Base-by-base conservation (phyloP, 2,888 invertebrate species). In the Rhagophthalmus giganteus region DNA sequence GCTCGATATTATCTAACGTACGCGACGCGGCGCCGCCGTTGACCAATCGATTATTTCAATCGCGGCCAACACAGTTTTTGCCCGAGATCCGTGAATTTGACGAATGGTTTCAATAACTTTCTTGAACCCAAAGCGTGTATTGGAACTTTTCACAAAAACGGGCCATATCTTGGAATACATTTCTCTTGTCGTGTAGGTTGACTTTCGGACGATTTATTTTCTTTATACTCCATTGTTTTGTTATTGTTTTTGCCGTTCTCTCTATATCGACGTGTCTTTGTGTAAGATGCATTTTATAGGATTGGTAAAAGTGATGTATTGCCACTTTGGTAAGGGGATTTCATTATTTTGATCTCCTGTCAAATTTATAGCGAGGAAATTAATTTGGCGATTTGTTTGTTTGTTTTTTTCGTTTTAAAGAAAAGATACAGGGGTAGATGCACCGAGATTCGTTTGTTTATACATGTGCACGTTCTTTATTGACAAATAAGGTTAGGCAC, bases 51-150 rank as follows among this genome's bases (percentile, higher is more conserved):
- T 66, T 67, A 63, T 61, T 60, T 64, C 61, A 60, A 62, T 64
- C 61, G 61, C 59, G 58, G 50, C 59, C 60, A 48, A 56, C 55
- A 45, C 57, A 57, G 59, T 67, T 68, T 64, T 63, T 60, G 57
- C 46, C n/a, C 50, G 47, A 54, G 52, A 61, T 61, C 60, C 57
- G 64, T 64, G 64, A 67, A 66, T 68, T 67, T 68, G 67, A 68
- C 66, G 66, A 68, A 69, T 68, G 67, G 68, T 68, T 67, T 68
- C 69, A 67, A 68, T 69, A 69, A 68, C 66, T 69, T 66, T 63
- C 61, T 60, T 50, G 61, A 61, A 62, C 62, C 53, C 58, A 47
- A 59, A 64, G 63, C 64, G 64, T 63, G 66, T 67, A 66, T 68
- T 65, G 66, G 66, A 66, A 65, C 59, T 58, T 46, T 57, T 37